A percentile compares a stretch with the other conserved stretches of the same genome.
These are phyloP conservation scores for Limnephilus auricula DNA, from an alignment of 2,888 invertebrate species.

Conservation along the genomic window DNA sequence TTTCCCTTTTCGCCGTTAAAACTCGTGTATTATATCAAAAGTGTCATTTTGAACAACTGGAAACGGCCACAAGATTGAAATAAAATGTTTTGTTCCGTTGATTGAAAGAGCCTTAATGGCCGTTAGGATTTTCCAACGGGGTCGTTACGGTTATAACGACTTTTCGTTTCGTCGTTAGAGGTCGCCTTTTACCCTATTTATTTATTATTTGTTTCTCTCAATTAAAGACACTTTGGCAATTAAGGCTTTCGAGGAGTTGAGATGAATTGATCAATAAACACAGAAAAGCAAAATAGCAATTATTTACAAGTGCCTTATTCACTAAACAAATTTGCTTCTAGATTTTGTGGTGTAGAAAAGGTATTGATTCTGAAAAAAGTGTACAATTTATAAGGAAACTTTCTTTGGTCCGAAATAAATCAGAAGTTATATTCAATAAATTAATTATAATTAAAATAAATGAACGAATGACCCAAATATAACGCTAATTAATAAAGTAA, in stretches of 20 bases:
- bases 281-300: background rate
- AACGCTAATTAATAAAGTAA: no score
- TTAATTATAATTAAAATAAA: no score
- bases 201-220: constrained; percentile 22
- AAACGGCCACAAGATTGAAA: constrained; percentile 13
- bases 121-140: constrained; percentile 28
- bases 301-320: background rate
- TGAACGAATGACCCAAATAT: no score
- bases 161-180: constrained; percentile 20
- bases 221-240: constrained; percentile 6
- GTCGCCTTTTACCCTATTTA: background rate
- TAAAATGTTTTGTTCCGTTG: constrained; percentile 10
- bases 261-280: constrained; percentile 6
- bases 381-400: background rate
- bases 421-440: background rate
- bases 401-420: background rate
- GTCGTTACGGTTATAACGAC: constrained; percentile 24
- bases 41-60: background rate
- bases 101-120: constrained; percentile 29
- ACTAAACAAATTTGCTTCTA: background rate
- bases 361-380: background rate
- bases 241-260: background rate
- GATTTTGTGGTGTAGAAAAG: background rate
- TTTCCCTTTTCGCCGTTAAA: background rate
- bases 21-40: background rate